Percentiles rank a stretch among this genome's conserved stretches.
These are phyloP conservation scores for Crotophaga sulcirostris DNA, from an alignment of 2,113 vertebrate species.

Conservation along the genomic window DNA sequence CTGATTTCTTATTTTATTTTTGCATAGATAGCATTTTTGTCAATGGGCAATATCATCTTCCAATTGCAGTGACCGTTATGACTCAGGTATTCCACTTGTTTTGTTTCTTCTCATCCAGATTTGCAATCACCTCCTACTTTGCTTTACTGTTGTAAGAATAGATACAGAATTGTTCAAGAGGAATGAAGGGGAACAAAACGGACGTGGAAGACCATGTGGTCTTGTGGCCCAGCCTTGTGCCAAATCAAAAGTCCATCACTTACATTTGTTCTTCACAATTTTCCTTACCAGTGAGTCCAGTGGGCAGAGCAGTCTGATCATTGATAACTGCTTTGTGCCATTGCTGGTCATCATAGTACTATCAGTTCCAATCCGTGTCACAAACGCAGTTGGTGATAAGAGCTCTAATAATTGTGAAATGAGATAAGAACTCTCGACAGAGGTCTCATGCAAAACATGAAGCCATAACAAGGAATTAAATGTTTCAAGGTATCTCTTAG, in stretches of 20 bases:
- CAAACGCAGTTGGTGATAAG: neutral
- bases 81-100: neutral
- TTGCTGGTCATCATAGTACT: neutral
- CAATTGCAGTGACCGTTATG: neutral
- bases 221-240: accelerated
- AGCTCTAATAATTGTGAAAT: neutral
- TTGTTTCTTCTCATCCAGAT: neutral
- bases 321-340: neutral
- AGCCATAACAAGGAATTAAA: neutral
- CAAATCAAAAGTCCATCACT: neutral
- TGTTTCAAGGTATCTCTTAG: neutral
- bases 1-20: neutral
- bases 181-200: neutral
- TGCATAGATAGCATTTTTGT: neutral
- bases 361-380: neutral
- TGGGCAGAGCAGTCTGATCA: neutral
- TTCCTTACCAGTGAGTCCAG: neutral
- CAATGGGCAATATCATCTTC: neutral
- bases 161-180: neutral
- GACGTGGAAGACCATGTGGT: neutral
- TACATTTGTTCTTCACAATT: neutral
- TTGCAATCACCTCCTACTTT: neutral
- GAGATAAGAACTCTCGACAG: neutral
- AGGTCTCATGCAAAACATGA: neutral
- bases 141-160: neutral